Evolutionary conservation across 2,113 vertebrate genomes (phyloP), one percentile per base, ranked within the genome.

Genomic region (Istiophorus platypterus): DNA sequence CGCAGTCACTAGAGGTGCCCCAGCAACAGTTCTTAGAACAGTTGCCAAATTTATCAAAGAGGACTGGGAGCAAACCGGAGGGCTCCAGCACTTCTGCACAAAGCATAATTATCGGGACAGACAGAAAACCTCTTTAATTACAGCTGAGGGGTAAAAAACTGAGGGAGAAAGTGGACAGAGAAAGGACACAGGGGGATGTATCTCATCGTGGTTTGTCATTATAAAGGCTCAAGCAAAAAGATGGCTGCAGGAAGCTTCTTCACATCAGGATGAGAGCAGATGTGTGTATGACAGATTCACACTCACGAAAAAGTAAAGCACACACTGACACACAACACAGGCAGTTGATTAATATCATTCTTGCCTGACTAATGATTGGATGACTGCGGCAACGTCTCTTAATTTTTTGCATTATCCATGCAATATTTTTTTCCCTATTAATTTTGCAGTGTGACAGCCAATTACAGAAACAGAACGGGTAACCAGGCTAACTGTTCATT

Each of bases 391-490:
- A 63, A 72, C 29, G 41, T 41, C 58, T 68, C 45, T 67, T 66
- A 34, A 45, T 70, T 70, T 61, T 63, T 45, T 17, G 72, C 72
- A 59, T 69, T 77, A 82, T 34, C 72, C 62, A 65, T 8, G 9
- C 47, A 20, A 29, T 62, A 49, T 66, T 90, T 82, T 76, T 74
- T 57, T 58, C 41, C 82, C 71, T 82, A 80, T 90, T 86, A 78
- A 85, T 91, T 88, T 79, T 54, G 72, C 76, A 54, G 68, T 52
- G 56, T 85, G 82, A 87, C 83, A 92, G 83, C 88, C 91, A 92
- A 93, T 93, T 91, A 88, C 74, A 79, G 83, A 51, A 87, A 85
- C 81, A 81, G 72, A 90, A 85, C 62, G 77, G 78, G 63, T 85
- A 86, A 80, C 67, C 84, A 72, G 42, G 62, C 65, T 45, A 56